These are phyloP conservation scores for Oreotrochilus melanogaster DNA, from an alignment of 2,113 vertebrate species.

Conservation along the genomic window DNA sequence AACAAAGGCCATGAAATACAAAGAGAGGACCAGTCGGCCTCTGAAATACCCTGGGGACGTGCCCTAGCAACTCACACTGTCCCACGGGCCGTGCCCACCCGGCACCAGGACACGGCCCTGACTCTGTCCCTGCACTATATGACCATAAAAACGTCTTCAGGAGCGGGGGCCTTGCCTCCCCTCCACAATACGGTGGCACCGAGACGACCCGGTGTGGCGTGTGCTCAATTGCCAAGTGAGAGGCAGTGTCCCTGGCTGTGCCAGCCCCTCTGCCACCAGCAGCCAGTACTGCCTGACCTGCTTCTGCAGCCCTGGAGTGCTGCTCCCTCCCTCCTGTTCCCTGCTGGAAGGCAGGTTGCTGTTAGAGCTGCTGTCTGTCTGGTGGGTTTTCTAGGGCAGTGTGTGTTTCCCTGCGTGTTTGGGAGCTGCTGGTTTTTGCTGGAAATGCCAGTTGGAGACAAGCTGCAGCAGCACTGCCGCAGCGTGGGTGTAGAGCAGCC, in stretches of 20 bases:
- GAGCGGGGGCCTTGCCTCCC: neutral
- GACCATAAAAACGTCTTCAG: neutral
- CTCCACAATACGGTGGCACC: fast-evolving
- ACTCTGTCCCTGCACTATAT: neutral
- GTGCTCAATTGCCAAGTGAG: neutral
- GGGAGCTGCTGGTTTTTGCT: neutral
- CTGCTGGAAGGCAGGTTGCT: neutral
- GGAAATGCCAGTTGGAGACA: neutral
- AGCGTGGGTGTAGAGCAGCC: neutral
- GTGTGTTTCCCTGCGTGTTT: neutral
- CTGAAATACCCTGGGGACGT: neutral
- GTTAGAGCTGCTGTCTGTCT: neutral
- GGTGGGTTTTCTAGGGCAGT: neutral
- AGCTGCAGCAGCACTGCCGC: neutral
- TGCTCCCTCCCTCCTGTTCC: neutral
- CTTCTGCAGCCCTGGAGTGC: fast-evolving
- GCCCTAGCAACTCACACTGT: neutral
- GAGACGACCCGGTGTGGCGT: fast-evolving
- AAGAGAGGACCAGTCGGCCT: neutral
- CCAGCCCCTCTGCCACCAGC: neutral
- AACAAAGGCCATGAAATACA: conserved; percentile 59
- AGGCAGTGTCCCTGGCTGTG: fast-evolving
- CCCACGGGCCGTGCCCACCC: neutral
- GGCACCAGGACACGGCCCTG: neutral
- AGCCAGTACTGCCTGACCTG: fast-evolving